Percentiles rank a stretch among this genome's conserved stretches.
phyloP scores from a whole-genome alignment of 2,113 vertebrate species.

The Microcebus griseorufus region DNA sequence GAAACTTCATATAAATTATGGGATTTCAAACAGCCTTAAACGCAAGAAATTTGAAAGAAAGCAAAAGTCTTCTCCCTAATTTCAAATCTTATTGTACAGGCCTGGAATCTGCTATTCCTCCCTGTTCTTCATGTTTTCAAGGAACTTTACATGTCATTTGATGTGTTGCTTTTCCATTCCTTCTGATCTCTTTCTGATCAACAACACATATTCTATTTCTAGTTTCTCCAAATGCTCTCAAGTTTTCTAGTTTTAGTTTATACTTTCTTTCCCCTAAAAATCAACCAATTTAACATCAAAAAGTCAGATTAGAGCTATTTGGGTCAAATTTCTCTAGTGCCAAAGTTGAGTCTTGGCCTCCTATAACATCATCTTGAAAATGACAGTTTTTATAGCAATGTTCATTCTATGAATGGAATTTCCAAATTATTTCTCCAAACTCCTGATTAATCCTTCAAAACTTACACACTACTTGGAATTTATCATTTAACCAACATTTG shows the following conservation, averaged over 20 bases:
- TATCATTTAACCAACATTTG: not conserved
- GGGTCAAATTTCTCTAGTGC: not conserved
- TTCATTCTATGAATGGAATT: not conserved
- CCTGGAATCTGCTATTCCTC: too few relatives aligned
- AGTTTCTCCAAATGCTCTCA: not conserved
- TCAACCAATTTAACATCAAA: not conserved
- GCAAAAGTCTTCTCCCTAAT: not conserved
- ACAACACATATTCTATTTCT: not conserved
- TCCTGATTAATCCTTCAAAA: not conserved
- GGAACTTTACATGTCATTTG: not conserved
- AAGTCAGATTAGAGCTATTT: not conserved
- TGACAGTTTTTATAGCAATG: not conserved
- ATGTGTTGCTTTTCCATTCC: not conserved
- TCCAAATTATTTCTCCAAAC: not conserved
- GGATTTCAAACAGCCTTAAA: not conserved
- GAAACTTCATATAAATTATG: not conserved
- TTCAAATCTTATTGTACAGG: too few relatives aligned
- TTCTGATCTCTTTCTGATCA: not conserved
- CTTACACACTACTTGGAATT: not conserved
- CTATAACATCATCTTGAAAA: not conserved
- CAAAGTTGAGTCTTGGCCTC: not conserved
- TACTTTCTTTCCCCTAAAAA: not conserved
- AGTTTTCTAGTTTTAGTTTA: not conserved
- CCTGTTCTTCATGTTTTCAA: not conserved
- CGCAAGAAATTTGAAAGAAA: not conserved